Base-by-base conservation (phyloP, 2,888 invertebrate genomes). In the Agriopis leucophaearia region DNA sequence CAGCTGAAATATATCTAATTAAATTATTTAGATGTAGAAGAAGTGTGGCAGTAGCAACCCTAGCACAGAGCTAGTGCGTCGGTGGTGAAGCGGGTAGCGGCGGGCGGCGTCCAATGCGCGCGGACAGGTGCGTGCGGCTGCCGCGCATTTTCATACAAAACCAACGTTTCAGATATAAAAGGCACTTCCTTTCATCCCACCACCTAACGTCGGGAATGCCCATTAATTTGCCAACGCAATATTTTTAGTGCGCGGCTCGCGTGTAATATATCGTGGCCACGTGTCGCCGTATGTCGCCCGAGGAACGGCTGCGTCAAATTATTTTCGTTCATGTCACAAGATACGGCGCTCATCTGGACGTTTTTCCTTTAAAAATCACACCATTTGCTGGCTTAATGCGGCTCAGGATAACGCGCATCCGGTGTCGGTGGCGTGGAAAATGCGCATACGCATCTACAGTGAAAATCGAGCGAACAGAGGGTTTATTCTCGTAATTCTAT, bases 181-280 rank as follows among this genome's bases (percentile, higher is more conserved):
- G 92, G 91, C 92, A 92, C 91, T 92, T 92, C 92, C 94, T 93
- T 93, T 93, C 93, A 92, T 92, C 94, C 94, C 91, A 89, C 91
- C 85, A 89, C 90, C 94, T 88, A 93, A 91, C 85, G 90, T 89
- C 90, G 90, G 86, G 94, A 94, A 94, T 94, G 94, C 94, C 93
- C 94, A 94, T 94, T 94, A 94, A 94, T 94, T 94, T 94, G 94
- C 94, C 94, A 94, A 93, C 94, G 93, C 93, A 94, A 94, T 94
- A 94, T 94, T 94, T 94, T 94, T 94, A 94, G 94, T 94, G 86
- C 89, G 87, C 92, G 90, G 89, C 91, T 89, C 89, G 93, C 89
- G 90, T 91, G 93, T 94, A 94, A 94, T 94, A 94, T 94, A 94
- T 94, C 93, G 93, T 86, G 85, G 86, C 91, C 94, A 94, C 94